These are phyloP conservation scores for Mactra quadrangularis DNA, from an alignment of 1,140 invertebrate species.

Conservation along the genomic window DNA sequence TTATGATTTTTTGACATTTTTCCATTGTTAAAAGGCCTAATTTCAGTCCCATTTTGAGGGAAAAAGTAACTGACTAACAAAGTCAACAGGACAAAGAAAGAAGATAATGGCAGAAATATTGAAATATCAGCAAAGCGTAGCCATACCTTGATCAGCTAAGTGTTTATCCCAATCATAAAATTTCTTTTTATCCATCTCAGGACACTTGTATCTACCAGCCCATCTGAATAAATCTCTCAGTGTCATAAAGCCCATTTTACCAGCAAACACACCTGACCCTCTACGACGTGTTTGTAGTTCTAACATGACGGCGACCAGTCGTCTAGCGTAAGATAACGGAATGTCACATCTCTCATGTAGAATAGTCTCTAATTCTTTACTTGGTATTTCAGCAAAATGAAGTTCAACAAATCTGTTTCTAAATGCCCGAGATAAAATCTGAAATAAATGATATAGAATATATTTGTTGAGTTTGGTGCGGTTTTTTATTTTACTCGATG, in stretches of 20 bases:
- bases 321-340: conserved; percentile 93
- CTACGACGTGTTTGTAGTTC: conserved; percentile 93
- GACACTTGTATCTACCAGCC: conserved; percentile 94
- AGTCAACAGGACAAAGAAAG: too few relatives aligned
- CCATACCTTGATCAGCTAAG: conserved; percentile 96
- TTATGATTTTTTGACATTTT: too few relatives aligned
- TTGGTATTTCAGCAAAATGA: conserved; percentile 98
- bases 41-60: too few relatives aligned
- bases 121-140: too few relatives aligned
- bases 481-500: too few relatives aligned
- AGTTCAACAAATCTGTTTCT: conserved; percentile 99
- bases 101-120: too few relatives aligned
- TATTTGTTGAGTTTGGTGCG: neutral
- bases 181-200: conserved; percentile 66
- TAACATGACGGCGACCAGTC: conserved; percentile 96
- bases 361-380: conserved; percentile 94
- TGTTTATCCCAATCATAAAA: conserved; percentile 98
- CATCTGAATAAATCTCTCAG: conserved; percentile 98
- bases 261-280: conserved; percentile 94
- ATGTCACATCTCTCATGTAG: conserved; percentile 95
- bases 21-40: too few relatives aligned
- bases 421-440: conserved; percentile 96
- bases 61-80: too few relatives aligned
- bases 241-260: conserved; percentile 97
- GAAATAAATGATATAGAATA: conserved; percentile 44